Conservation (phyloP, 1,140 invertebrate species). For the Atta texana region DNA sequence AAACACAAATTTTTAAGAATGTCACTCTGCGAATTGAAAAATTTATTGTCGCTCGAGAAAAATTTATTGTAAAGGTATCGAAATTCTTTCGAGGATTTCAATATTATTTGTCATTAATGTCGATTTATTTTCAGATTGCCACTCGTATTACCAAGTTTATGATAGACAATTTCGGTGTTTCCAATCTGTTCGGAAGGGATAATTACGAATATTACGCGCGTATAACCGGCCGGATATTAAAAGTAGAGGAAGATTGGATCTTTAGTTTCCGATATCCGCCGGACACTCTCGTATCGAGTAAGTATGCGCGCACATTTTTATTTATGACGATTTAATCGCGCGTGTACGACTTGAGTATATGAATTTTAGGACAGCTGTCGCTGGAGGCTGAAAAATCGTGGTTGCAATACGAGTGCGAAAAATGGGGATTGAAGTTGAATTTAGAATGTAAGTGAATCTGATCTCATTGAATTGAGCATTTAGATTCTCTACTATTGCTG, state of each 20-base stretch:
- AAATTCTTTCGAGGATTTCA: constrained; percentile 66
- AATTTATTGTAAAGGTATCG: constrained; percentile 18
- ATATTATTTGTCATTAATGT: background rate
- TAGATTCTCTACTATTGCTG: background rate
- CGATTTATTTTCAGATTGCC: constrained; percentile 89
- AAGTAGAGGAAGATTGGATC: constrained; percentile 97
- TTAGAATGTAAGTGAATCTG: constrained; percentile 90
- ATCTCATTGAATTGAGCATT: background rate
- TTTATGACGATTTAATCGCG: background rate
- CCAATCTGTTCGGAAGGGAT: constrained; percentile 97
- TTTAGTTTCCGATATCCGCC: constrained; percentile 97
- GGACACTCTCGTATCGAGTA: constrained; percentile 91
- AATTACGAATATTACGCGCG: constrained; percentile 99
- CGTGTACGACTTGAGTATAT: background rate
- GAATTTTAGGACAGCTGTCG: constrained; percentile 91
- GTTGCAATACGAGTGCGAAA: constrained; percentile 94
- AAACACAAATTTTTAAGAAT: background rate
- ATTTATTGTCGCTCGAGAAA: background rate
- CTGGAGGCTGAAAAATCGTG: constrained; percentile 95
- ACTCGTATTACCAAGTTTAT: constrained; percentile 97
- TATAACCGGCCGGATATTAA: constrained; percentile 96
- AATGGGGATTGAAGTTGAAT: constrained; percentile 93
- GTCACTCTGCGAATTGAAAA: background rate
- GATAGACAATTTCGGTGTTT: constrained; percentile 98
- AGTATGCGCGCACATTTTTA: constrained; percentile 79